Conservation (phyloP, 2,113 vertebrate genomes). For the Grantiella picta region DNA sequence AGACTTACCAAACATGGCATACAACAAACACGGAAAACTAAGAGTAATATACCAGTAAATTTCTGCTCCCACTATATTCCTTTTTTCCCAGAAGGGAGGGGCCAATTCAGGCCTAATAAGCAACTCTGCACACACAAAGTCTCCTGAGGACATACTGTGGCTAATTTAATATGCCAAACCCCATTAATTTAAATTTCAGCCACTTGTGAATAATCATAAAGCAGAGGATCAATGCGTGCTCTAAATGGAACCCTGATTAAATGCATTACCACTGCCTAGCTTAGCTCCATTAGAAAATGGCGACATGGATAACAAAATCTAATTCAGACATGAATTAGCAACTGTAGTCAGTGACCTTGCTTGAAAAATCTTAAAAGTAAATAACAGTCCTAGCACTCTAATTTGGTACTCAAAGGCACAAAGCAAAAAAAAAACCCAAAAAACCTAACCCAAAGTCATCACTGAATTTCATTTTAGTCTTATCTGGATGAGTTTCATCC, state of each 20-base stretch:
- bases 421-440: neutral
- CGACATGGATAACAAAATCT: neutral
- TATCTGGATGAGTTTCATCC: neutral
- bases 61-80: neutral
- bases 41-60: neutral
- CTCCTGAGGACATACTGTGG: neutral
- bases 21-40: neutral
- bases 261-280: neutral
- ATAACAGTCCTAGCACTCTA: neutral
- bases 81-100: neutral
- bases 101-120: neutral
- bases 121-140: neutral
- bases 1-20: neutral
- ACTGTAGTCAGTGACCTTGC: neutral
- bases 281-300: neutral
- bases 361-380: neutral
- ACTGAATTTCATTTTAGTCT: conserved; percentile 3
- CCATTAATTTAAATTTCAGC: neutral
- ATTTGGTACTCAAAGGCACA: neutral
- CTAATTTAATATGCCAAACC: neutral
- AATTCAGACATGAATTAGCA: neutral
- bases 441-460: neutral
- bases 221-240: neutral
- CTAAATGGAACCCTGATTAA: neutral
- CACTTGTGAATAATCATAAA: neutral